Conservation (phyloP, 2,113 vertebrate species). For the Anoura caudifer region DNA sequence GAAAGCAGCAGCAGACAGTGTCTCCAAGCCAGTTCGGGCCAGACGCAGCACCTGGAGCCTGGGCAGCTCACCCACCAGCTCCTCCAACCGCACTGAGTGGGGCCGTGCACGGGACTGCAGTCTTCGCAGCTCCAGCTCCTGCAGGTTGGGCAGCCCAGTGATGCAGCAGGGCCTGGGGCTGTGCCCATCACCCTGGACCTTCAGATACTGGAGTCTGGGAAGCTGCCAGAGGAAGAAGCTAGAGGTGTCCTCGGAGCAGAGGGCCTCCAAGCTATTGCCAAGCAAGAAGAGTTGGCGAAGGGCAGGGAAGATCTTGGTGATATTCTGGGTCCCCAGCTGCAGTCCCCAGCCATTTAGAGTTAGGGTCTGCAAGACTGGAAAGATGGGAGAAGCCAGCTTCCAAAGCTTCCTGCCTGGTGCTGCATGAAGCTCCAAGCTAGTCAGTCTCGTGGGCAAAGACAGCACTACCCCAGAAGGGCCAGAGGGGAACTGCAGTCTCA, state of each 20-base stretch:
- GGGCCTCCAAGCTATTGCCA: neutral
- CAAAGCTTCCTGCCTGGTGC: neutral
- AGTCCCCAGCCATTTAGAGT: slow-evolving; percentile 23
- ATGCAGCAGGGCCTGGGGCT: neutral
- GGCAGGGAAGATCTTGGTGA: slow-evolving; percentile 16
- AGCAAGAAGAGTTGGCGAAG: slow-evolving; percentile 30
- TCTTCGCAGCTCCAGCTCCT: neutral
- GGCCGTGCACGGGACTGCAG: neutral
- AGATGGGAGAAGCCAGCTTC: neutral
- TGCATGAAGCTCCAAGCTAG: neutral
- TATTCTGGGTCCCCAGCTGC: neutral
- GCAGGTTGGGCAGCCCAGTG: neutral
- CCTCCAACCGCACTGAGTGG: neutral
- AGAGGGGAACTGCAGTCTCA: neutral
- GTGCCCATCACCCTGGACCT: neutral
- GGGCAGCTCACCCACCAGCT: slow-evolving; percentile 15
- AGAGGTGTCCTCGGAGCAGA: slow-evolving; percentile 20
- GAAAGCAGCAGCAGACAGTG: neutral
- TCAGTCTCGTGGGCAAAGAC: neutral
- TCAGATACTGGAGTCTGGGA: slow-evolving; percentile 11
- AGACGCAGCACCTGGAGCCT: neutral
- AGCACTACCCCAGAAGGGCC: neutral
- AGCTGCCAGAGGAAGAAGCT: slow-evolving; percentile 21
- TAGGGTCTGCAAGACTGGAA: slow-evolving; percentile 29
- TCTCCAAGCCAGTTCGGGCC: neutral